Conservation (phyloP, 2,888 invertebrate genomes). For the Campopleginae sp. region DNA sequence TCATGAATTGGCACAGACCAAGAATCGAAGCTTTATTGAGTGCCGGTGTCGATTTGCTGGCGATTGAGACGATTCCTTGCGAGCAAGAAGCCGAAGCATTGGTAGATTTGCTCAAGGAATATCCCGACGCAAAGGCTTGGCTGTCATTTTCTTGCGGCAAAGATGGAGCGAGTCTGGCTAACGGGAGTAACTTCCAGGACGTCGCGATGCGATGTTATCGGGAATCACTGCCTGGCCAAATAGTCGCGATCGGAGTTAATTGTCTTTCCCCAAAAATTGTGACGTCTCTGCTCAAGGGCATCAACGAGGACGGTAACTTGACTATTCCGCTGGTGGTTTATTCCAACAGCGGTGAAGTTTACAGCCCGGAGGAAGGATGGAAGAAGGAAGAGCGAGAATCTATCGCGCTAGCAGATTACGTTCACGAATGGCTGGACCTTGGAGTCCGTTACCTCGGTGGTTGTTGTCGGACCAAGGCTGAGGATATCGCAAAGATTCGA, state of each 20-base stretch:
- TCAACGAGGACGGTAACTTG: slow-evolving; percentile 85
- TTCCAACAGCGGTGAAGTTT: slow-evolving; percentile 96
- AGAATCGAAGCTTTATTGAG: slow-evolving; percentile 92
- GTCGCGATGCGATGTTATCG: slow-evolving; percentile 89
- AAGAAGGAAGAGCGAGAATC: slow-evolving; percentile 86
- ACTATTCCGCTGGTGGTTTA: slow-evolving; percentile 93
- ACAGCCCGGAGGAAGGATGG: slow-evolving; percentile 88
- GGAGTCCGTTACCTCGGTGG: slow-evolving; percentile 96
- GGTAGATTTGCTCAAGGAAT: slow-evolving; percentile 91
- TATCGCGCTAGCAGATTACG: slow-evolving; percentile 89
- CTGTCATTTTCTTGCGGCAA: slow-evolving; percentile 92
- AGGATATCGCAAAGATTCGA: slow-evolving; percentile 91
- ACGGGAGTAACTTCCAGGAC: slow-evolving; percentile 92
- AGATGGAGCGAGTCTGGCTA: slow-evolving; percentile 88
- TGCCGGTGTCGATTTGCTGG: slow-evolving; percentile 93
- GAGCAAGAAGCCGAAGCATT: slow-evolving; percentile 93
- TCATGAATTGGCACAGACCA: slow-evolving; percentile 94
- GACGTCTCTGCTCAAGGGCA: slow-evolving; percentile 86
- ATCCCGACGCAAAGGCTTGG: slow-evolving; percentile 93
- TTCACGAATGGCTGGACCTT: slow-evolving; percentile 91
- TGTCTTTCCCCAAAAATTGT: slow-evolving; percentile 91
- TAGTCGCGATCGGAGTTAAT: slow-evolving; percentile 95
- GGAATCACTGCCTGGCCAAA: slow-evolving; percentile 87
- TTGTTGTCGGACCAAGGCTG: slow-evolving; percentile 94
- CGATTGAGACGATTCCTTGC: slow-evolving; percentile 97